phyloP scores from a whole-genome alignment of 1,140 invertebrate genomes.

The Colletes latitarsis region DNA sequence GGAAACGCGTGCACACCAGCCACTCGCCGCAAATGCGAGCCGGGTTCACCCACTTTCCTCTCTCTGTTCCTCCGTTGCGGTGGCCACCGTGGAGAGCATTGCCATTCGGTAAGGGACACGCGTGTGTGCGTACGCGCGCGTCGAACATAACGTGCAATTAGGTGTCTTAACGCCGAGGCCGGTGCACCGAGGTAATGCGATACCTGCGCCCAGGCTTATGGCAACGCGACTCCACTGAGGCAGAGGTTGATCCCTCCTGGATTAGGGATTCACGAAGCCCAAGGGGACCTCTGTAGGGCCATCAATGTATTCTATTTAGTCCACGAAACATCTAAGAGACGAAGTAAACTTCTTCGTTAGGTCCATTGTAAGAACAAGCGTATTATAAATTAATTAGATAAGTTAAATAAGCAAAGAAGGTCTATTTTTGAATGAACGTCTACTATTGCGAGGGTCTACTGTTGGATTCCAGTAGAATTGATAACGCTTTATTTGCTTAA shows the following conservation, averaged over 20 bases:
- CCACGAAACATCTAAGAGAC: no score
- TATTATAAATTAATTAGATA: no score
- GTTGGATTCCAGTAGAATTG: no score
- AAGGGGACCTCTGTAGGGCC: no score
- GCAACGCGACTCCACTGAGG: constrained; percentile 35
- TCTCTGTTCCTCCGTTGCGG: constrained; percentile 46
- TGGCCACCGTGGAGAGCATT: constrained; percentile 47
- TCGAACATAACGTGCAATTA: constrained; percentile 66
- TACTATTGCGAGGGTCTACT: no score
- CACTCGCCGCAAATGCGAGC: constrained; percentile 65
- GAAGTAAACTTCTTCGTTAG: no score
- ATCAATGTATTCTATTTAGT: no score
- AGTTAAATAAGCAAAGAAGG: no score
- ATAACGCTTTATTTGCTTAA: no score
- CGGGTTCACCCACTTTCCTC: constrained; percentile 70
- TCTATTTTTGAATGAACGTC: no score
- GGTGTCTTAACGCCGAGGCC: constrained; percentile 61
- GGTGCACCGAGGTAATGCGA: constrained; percentile 62
- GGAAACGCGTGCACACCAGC: constrained; percentile 51
- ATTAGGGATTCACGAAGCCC: no score
- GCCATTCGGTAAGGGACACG: constrained; percentile 64
- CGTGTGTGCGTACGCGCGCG: constrained; percentile 50
- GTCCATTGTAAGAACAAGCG: no score
- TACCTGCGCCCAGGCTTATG: constrained; percentile 42
- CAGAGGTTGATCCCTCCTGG: constrained; percentile 34